Conservation (phyloP, 2,797 vertebrate species). For the Bovichtus variegatus region DNA sequence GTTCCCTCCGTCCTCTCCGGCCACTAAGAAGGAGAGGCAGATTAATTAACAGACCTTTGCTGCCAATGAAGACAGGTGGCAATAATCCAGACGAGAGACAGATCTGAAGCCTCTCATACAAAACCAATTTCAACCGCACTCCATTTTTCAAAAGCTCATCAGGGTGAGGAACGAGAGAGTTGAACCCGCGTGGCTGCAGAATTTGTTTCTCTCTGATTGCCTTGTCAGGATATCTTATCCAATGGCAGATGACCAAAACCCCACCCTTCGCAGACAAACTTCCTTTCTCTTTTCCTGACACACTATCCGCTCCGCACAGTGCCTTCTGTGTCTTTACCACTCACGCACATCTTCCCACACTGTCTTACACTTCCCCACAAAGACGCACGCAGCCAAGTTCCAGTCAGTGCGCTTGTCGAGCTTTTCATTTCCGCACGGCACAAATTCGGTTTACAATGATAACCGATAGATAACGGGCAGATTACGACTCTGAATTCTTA, state of each 20-base stretch:
- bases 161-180: constrained; percentile 83
- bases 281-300: constrained; percentile 48
- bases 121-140: constrained; percentile 85
- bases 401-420: constrained; percentile 8
- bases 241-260: constrained; percentile 83
- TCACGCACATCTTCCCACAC: constrained; percentile 33
- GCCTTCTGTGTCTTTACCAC: constrained; percentile 52
- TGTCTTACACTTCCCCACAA: constrained; percentile 38
- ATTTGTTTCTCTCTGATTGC: constrained; percentile 87
- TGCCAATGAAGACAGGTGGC: constrained; percentile 88
- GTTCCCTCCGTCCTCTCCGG: constrained; percentile 52
- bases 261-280: constrained; percentile 71
- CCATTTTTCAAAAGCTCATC: constrained; percentile 89
- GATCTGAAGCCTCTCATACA: constrained; percentile 85
- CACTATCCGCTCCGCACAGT: constrained; percentile 61
- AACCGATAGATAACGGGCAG: background rate
- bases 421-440: constrained; percentile 1
- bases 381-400: constrained; percentile 18
- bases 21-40: constrained; percentile 73
- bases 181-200: constrained; percentile 79
- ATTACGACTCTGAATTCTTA: background rate
- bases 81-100: constrained; percentile 86
- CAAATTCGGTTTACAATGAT: background rate
- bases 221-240: constrained; percentile 87
- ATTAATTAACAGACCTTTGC: constrained; percentile 86